Evolutionary conservation across 2,797 vertebrate species (phyloP), one percentile per base, ranked within the genome.

Genomic region (Borostomias antarcticus): DNA sequence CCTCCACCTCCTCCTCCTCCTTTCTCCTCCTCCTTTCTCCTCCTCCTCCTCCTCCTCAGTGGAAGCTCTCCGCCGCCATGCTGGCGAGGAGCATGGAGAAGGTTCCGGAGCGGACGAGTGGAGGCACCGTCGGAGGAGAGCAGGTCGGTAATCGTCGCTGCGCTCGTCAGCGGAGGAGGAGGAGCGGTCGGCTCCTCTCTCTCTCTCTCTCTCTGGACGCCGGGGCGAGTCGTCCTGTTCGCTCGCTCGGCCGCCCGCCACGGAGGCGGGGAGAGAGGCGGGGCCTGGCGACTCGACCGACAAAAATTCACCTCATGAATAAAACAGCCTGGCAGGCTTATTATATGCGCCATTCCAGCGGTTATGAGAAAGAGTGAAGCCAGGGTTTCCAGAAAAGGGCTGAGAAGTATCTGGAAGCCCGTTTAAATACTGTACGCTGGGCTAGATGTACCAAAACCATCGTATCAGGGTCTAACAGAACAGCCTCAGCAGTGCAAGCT

Each of bases 171-270:
- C 50, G 70, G 64, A 64, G 48, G 58, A 43, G 13, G 37, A 25
- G 52, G 66, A 68, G 37, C 45, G 54, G 35, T 79, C 75, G 82
- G 59, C 26, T 60, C 70, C 63, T 75, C 60, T 74, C 68, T 76
- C 62, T 35, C 57, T 33, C 29, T 40, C 33, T 43, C 37, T 54
- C 28, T 30, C 29, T 56, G 56, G 58, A 43, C 58, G 66, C 33
- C 11, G 35, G 28, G 48, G 50, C 80, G 75, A 82, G 58, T 77
- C 80, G 72, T 40, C 67, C 62, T 59, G 21, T 11, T 5, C 25
- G 23, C 11, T 21, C 53, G 11, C 58, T 15, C 23, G 17, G 59
- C 37, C 17, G 45, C 6, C 17, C 28, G 45, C 33, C 33, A 19
- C 19, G 40, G 37, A 53, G 33, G 10, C 33, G 5, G 33, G 33